These are phyloP conservation scores for Spizella passerina DNA, from an alignment of 2,797 vertebrate genomes.

Conservation along the genomic window DNA sequence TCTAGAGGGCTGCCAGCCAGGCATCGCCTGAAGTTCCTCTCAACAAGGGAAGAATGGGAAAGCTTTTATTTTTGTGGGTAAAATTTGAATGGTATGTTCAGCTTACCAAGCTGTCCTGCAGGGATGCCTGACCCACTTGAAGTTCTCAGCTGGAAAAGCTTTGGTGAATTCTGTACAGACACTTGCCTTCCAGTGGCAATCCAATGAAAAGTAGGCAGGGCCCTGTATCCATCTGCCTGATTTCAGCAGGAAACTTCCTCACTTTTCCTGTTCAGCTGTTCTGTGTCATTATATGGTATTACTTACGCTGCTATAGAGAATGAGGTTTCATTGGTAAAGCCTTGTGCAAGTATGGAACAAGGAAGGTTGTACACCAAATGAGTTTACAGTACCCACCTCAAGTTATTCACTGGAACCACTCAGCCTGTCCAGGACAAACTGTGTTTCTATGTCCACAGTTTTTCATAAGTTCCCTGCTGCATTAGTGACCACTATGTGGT, in stretches of 20 bases:
- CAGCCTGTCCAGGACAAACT: background rate
- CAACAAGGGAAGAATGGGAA: background rate
- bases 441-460: background rate
- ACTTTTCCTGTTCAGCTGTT: background rate
- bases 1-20: background rate
- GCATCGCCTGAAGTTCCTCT: background rate
- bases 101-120: background rate
- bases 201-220: background rate
- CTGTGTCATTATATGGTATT: background rate
- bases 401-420: background rate
- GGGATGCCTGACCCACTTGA: background rate
- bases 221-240: background rate
- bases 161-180: background rate
- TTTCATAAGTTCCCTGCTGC: background rate
- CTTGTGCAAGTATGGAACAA: background rate
- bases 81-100: background rate
- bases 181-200: background rate
- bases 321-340: background rate
- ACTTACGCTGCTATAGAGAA: background rate
- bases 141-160: background rate
- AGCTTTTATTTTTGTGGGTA: background rate
- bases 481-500: background rate
- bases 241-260: background rate
- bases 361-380: background rate
- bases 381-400: background rate